These are phyloP conservation scores for Holothuria scabra DNA, from an alignment of 53 echinoderm and acorn worm genomes.

Conservation along the genomic window DNA sequence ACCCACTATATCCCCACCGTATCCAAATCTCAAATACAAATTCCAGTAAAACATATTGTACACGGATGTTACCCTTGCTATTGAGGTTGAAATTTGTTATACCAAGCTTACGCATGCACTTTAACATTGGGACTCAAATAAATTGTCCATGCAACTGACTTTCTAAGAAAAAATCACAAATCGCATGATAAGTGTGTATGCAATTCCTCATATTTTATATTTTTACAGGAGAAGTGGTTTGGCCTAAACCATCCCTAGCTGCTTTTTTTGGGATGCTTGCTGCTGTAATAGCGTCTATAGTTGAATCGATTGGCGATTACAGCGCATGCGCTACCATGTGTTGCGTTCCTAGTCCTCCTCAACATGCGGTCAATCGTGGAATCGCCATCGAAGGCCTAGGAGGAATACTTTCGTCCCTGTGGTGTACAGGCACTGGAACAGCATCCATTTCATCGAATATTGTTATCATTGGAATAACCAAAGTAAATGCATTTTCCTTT, in stretches of 20 bases:
- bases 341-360: conserved; percentile 69
- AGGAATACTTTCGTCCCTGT: conserved; percentile 61
- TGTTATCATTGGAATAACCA: conserved; percentile 77
- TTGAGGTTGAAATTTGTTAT: too few species aligned
- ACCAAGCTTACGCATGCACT: too few species aligned
- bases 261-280: conserved; percentile 71
- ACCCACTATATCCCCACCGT: too few species aligned
- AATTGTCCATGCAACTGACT: too few species aligned
- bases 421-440: conserved; percentile 65
- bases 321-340: conserved; percentile 77
- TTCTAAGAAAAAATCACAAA: too few species aligned
- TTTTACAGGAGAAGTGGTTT: conserved; percentile 73
- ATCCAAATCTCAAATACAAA: too few species aligned
- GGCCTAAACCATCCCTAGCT: conserved; percentile 51
- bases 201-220: not conserved
- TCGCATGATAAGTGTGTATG: too few species aligned
- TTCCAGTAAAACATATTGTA: too few species aligned
- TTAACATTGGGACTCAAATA: too few species aligned
- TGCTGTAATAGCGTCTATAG: conserved; percentile 70
- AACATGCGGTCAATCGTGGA: conserved; percentile 77
- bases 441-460: conserved; percentile 72
- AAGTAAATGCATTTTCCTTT: conserved; percentile 29
- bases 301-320: conserved; percentile 84
- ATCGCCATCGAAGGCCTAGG: conserved; percentile 74
- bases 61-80: too few species aligned